Conservation (phyloP, 2,113 vertebrate species). For the Cranoglanis bouderius region DNA sequence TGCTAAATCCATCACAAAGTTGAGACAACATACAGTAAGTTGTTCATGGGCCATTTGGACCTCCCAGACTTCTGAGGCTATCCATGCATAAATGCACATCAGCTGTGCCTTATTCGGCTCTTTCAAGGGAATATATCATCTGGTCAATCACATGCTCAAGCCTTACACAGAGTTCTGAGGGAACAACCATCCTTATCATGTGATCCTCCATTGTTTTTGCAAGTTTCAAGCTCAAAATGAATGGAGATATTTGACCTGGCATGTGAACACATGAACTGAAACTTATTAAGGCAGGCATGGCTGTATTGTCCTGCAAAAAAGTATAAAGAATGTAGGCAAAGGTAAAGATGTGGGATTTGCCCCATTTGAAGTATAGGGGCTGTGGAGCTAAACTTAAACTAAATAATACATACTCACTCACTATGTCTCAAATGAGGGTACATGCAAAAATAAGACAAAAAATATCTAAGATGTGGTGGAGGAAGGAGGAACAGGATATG, state of each 20-base stretch:
- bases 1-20: not conserved
- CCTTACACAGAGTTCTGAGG: slow-evolving; percentile 13
- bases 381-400: not conserved
- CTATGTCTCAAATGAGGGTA: too few species aligned
- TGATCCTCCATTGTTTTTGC: slow-evolving; percentile 26
- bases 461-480: not conserved
- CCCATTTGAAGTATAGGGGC: not conserved
- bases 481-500: not conserved
- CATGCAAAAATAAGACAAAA: not conserved
- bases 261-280: not conserved
- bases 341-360: not conserved
- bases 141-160: slow-evolving; percentile 40
- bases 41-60: slow-evolving; percentile 39
- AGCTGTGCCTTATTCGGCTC: slow-evolving; percentile 35
- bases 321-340: not conserved
- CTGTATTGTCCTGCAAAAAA: not conserved
- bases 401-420: not conserved
- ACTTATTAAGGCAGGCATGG: not conserved
- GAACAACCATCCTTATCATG: slow-evolving; percentile 27
- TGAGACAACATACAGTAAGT: not conserved
- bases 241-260: not conserved
- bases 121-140: slow-evolving; percentile 22
- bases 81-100: slow-evolving; percentile 3
- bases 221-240: not conserved
- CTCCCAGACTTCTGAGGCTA: slow-evolving; percentile 21